Percentiles rank a stretch among this genome's conserved stretches.
Conservation (phyloP, 1,140 invertebrate genomes). For the Ips nitidus region DNA sequence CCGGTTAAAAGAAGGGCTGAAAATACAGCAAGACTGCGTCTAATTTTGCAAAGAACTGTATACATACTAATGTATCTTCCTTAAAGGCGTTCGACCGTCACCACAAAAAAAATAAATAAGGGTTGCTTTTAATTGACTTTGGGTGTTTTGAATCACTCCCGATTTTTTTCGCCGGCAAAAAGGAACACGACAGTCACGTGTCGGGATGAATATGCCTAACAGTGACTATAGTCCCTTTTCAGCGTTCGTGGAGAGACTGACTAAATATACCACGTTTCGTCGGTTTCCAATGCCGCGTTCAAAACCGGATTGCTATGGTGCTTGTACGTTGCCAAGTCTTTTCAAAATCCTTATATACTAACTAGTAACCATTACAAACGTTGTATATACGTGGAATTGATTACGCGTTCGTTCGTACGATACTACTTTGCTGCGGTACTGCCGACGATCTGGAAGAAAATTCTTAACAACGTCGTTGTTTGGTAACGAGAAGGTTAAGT, state of each 20-base stretch:
- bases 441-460: too few relatives aligned
- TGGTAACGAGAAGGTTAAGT: too few relatives aligned
- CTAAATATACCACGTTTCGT: neutral
- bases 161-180: conserved; percentile 6
- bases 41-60: conserved; percentile 46
- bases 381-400: too few relatives aligned
- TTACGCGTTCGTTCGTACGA: too few relatives aligned
- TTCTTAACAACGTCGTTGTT: too few relatives aligned
- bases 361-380: too few relatives aligned
- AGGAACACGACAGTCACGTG: conserved; percentile 25
- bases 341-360: too few relatives aligned
- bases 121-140: too few relatives aligned
- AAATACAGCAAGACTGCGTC: conserved; percentile 44
- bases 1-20: conserved; percentile 46
- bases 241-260: conserved; percentile 21
- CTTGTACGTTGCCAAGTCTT: too few relatives aligned
- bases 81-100: conserved; percentile 4
- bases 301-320: too few relatives aligned
- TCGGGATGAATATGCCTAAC: neutral
- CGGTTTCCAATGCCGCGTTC: too few relatives aligned
- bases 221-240: conserved; percentile 9
- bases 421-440: too few relatives aligned
- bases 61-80: conserved; percentile 37
- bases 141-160: conserved; percentile 17
- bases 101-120: conserved; percentile 9